A percentile compares a stretch with the other conserved stretches of the same genome.
Conservation (phyloP, 2,797 vertebrate genomes). For the Choloepus didactylus region DNA sequence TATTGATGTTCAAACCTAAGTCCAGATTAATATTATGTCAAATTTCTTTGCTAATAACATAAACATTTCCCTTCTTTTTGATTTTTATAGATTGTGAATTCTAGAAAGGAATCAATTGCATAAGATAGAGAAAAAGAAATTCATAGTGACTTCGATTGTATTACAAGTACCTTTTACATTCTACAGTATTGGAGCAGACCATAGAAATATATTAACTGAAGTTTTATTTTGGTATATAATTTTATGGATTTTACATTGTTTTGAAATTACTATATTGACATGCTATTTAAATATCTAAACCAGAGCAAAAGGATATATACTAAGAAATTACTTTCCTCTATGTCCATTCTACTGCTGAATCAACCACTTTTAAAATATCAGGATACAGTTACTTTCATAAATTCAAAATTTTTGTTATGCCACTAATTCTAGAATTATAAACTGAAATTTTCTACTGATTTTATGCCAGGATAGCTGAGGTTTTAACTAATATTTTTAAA, state of each 20-base stretch:
- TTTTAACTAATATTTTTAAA: too few relatives aligned
- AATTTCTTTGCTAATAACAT: conserved; percentile 56
- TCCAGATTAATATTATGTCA: conserved; percentile 4
- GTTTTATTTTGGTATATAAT: not conserved
- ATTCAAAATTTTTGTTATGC: too few relatives aligned
- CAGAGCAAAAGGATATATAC: not conserved
- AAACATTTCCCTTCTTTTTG: conserved; percentile 20
- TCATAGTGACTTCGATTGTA: conserved; percentile 66
- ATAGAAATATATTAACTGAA: conserved; percentile 55
- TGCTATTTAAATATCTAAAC: not conserved
- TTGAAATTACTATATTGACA: not conserved
- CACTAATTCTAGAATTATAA: too few relatives aligned
- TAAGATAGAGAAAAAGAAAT: conserved; percentile 69
- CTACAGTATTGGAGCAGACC: not conserved
- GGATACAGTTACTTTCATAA: too few relatives aligned
- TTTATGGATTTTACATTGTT: not conserved
- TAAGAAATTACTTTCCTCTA: too few relatives aligned
- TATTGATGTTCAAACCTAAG: conserved; percentile 26
- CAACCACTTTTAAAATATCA: too few relatives aligned
- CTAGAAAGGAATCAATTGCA: not conserved
- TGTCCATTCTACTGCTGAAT: too few relatives aligned
- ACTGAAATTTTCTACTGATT: too few relatives aligned
- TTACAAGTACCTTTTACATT: conserved; percentile 64
- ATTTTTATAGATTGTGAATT: conserved; percentile 41
- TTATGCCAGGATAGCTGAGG: too few relatives aligned